Conservation (phyloP, 2,113 vertebrate species). For the Tor tambroides region DNA sequence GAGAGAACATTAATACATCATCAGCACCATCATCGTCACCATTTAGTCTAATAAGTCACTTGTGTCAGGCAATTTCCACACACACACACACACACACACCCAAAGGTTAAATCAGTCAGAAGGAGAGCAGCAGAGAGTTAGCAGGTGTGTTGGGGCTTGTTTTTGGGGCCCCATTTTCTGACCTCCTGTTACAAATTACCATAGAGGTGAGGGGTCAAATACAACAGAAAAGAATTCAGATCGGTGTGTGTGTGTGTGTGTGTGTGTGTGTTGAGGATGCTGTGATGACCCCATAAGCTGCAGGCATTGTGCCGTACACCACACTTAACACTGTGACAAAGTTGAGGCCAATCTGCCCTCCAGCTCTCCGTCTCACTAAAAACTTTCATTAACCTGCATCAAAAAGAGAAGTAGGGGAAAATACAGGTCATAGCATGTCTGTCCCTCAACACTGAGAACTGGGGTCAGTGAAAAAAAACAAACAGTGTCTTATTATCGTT, state of each 20-base stretch:
- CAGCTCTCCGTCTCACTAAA: slow-evolving; percentile 32
- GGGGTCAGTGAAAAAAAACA: neutral
- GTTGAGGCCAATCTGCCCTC: slow-evolving; percentile 27
- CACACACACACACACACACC: neutral
- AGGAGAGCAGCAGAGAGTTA: neutral
- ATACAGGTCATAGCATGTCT: slow-evolving; percentile 31
- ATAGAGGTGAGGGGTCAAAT: slow-evolving; percentile 66
- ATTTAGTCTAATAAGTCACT: slow-evolving; percentile 7
- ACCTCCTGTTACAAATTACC: slow-evolving; percentile 57
- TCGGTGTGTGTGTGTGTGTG: neutral
- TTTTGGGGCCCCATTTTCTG: slow-evolving; percentile 54
- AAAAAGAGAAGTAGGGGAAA: neutral
- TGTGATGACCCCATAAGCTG: slow-evolving; percentile 38
- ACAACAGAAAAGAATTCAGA: slow-evolving; percentile 66
- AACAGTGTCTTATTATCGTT: neutral
- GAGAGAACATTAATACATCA: slow-evolving; percentile 12
- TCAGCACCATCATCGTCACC: slow-evolving; percentile 1
- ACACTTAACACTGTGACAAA: slow-evolving; percentile 38
- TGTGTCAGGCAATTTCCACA: slow-evolving; percentile 12
- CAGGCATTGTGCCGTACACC: slow-evolving; percentile 16
- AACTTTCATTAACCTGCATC: slow-evolving; percentile 26
- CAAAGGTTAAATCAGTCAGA: neutral
- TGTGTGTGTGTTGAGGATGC: slow-evolving; percentile 30
- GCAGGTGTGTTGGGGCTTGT: slow-evolving; percentile 54
- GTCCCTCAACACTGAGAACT: neutral